phyloP scores from a whole-genome alignment of 1,140 invertebrate genomes.

The Proales similis region DNA sequence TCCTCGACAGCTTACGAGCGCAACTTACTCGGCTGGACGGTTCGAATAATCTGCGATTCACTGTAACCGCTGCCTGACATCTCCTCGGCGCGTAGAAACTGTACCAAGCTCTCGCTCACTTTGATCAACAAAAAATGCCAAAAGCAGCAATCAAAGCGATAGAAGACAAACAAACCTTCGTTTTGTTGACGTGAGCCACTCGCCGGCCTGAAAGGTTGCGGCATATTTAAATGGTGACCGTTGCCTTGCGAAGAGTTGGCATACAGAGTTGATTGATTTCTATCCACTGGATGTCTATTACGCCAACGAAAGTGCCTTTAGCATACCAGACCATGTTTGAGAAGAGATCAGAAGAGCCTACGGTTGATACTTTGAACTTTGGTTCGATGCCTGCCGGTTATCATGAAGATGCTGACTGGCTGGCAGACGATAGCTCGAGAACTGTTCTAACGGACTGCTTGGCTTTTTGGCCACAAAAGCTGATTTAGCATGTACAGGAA shows the following conservation, averaged over 20 bases:
- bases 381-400: too few species aligned
- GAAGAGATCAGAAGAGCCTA: background rate
- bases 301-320: background rate
- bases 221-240: background rate
- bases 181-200: background rate
- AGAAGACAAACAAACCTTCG: background rate
- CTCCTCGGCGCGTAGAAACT: slow-evolving; percentile 24
- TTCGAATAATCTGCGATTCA: slow-evolving; percentile 31
- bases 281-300: slow-evolving; percentile 9
- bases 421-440: too few species aligned
- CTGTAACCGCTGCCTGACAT: slow-evolving; percentile 16
- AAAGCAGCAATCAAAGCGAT: background rate
- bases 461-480: too few species aligned
- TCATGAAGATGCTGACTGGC: too few species aligned
- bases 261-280: slow-evolving; percentile 31
- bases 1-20: background rate
- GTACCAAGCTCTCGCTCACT: slow-evolving; percentile 9
- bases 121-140: background rate
- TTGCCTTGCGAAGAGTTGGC: slow-evolving; percentile 23
- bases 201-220: background rate
- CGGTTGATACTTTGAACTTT: slow-evolving; percentile 23
- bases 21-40: slow-evolving; percentile 19
- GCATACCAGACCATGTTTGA: background rate
- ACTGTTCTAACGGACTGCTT: too few species aligned
- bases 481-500: too few species aligned